Percentiles rank a stretch among this genome's conserved stretches.
Conservation (phyloP, 2,888 invertebrate genomes). For the Epinotia demarniana region DNA sequence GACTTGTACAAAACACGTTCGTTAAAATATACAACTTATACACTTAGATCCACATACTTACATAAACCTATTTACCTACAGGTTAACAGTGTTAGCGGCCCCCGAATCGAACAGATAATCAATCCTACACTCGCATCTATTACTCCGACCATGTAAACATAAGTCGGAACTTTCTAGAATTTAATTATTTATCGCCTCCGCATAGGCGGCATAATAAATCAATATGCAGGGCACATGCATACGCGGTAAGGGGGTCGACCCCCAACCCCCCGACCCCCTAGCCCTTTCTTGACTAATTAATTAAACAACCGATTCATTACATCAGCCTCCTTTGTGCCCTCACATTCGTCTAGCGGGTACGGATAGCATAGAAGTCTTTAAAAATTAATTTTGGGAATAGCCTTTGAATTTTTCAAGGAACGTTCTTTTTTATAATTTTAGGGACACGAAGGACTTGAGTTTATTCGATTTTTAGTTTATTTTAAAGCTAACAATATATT, state of each 20-base stretch:
- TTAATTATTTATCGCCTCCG: constrained; percentile 81
- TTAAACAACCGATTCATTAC: constrained; percentile 92
- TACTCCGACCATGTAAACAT: constrained; percentile 63
- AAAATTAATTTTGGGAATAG: constrained; percentile 24
- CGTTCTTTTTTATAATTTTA: not conserved
- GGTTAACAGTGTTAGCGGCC: constrained; percentile 8
- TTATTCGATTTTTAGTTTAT: not conserved
- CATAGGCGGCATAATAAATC: constrained; percentile 80
- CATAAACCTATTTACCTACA: not conserved
- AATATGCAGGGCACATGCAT: constrained; percentile 82
- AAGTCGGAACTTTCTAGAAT: constrained; percentile 77
- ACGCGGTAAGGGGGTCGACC: constrained; percentile 60
- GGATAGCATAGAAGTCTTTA: constrained; percentile 58
- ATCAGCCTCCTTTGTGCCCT: constrained; percentile 82
- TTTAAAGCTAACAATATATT: no score
- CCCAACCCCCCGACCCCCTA: constrained; percentile 51
- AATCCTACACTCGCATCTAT: constrained; percentile 43
- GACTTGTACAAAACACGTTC: not conserved
- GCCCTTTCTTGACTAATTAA: constrained; percentile 88
- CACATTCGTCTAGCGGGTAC: constrained; percentile 80
- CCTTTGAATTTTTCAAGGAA: not conserved
- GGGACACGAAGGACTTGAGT: not conserved
- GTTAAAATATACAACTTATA: not conserved
- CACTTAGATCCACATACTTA: not conserved
- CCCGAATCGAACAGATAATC: constrained; percentile 32